Conservation (phyloP, 2,888 invertebrate genomes). For the Priocnemis perturbator region DNA sequence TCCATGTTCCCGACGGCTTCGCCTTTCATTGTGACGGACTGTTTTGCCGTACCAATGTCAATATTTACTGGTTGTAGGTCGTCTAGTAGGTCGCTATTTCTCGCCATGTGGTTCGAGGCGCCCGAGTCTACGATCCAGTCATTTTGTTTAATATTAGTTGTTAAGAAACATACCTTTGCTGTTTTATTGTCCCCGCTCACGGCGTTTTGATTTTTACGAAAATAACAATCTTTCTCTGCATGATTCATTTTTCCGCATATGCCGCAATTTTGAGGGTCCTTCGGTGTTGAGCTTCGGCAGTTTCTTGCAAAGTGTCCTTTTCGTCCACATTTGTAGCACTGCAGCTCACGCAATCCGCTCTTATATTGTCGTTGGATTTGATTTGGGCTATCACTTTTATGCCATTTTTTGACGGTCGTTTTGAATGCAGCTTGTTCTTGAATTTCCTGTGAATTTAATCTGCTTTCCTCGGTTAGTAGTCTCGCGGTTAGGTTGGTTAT, state of each 20-base stretch:
- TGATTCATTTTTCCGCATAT: constrained; percentile 19
- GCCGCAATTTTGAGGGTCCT: not conserved
- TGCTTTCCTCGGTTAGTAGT: not conserved
- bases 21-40: constrained; percentile 12
- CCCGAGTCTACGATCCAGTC: constrained; percentile 21
- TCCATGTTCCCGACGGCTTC: not conserved
- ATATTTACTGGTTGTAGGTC: not conserved
- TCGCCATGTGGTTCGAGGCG: constrained; percentile 14
- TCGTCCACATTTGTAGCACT: not conserved
- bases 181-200: not conserved
- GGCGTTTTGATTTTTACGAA: constrained; percentile 5
- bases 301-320: not conserved
- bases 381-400: not conserved
- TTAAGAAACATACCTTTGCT: constrained; percentile 9
- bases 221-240: constrained; percentile 11
- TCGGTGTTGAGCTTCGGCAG: not conserved
- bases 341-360: not conserved
- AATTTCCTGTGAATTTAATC: constrained; percentile 3
- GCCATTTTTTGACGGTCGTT: not conserved
- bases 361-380: not conserved
- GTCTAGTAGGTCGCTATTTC: not conserved
- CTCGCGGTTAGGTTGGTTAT: constrained; percentile 14
- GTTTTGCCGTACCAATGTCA: constrained; percentile 13
- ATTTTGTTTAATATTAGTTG: constrained; percentile 12
- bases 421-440: constrained; percentile 1